Conservation (phyloP, 64 coral and sea anemone genomes). For the Stichodactyla mertensii region DNA sequence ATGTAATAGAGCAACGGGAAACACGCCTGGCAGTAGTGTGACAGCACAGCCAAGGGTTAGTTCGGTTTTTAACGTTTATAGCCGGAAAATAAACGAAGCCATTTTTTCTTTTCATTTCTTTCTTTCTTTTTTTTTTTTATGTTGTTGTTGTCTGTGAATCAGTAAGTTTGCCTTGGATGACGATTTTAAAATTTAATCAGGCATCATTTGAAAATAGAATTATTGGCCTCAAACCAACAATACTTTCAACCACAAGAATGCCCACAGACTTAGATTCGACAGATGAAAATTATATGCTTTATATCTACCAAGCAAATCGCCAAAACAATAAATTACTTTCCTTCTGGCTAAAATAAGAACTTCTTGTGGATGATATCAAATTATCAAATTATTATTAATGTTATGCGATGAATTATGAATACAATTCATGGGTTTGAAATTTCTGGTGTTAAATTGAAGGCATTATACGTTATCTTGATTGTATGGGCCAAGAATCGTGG, state of each 20-base stretch:
- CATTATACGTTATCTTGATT: constrained; percentile 1
- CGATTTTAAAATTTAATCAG: not conserved
- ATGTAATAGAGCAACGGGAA: too few relatives aligned
- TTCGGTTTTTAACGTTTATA: too few relatives aligned
- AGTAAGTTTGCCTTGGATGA: not conserved
- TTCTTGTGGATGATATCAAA: not conserved
- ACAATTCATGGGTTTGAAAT: not conserved
- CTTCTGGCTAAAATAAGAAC: not conserved
- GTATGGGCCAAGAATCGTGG: not conserved
- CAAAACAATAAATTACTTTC: not conserved
- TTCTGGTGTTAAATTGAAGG: not conserved
- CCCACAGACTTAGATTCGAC: not conserved
- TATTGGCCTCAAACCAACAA: not conserved
- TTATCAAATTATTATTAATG: not conserved
- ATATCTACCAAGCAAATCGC: not conserved
- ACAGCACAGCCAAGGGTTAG: too few relatives aligned
- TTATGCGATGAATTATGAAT: constrained; percentile 5
- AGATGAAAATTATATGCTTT: not conserved
- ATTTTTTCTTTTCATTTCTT: too few relatives aligned
- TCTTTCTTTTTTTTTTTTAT: too few relatives aligned
- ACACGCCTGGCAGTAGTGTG: too few relatives aligned
- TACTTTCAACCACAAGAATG: not conserved
- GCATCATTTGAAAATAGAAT: not conserved
- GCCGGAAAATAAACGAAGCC: too few relatives aligned
- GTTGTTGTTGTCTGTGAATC: too few relatives aligned